Percentiles rank a stretch among this genome's conserved stretches.
These are phyloP conservation scores for Temnothorax longispinosus DNA, from an alignment of 1,140 invertebrate species.

Conservation along the genomic window DNA sequence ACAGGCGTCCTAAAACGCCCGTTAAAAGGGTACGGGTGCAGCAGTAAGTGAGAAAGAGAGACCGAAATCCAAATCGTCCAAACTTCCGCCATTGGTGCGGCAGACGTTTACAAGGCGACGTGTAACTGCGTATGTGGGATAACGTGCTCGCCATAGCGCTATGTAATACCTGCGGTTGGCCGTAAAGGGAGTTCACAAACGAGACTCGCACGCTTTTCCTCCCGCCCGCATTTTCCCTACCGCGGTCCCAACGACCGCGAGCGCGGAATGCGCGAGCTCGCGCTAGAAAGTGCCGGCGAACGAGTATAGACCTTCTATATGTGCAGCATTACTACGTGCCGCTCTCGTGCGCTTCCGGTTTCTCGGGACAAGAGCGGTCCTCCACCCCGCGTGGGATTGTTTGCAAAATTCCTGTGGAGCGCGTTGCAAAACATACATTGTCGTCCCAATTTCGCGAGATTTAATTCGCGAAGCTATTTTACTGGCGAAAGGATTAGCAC, in stretches of 20 bases:
- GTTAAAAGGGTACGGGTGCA: slow-evolving; percentile 41
- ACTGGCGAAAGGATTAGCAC: not conserved
- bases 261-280: slow-evolving; percentile 42
- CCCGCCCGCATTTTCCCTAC: slow-evolving; percentile 35
- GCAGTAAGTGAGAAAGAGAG: not conserved
- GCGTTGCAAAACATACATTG: not conserved
- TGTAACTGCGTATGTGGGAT: slow-evolving; percentile 69
- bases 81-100: slow-evolving; percentile 31
- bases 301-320: slow-evolving; percentile 51
- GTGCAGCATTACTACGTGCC: slow-evolving; percentile 39
- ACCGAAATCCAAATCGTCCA: slow-evolving; percentile 40
- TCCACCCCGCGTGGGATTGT: not conserved
- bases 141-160: slow-evolving; percentile 55
- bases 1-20: slow-evolving; percentile 28
- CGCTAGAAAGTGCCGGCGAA: slow-evolving; percentile 44
- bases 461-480: slow-evolving; percentile 2
- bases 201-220: slow-evolving; percentile 62
- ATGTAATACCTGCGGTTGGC: slow-evolving; percentile 67
- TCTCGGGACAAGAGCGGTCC: not conserved
- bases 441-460: not conserved
- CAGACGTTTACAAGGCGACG: slow-evolving; percentile 40
- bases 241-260: slow-evolving; percentile 44
- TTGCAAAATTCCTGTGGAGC: slow-evolving; percentile 30
- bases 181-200: slow-evolving; percentile 73
- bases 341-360: slow-evolving; percentile 1